Conservation (phyloP, 2,888 invertebrate species). For the Drosophila histrio region DNA sequence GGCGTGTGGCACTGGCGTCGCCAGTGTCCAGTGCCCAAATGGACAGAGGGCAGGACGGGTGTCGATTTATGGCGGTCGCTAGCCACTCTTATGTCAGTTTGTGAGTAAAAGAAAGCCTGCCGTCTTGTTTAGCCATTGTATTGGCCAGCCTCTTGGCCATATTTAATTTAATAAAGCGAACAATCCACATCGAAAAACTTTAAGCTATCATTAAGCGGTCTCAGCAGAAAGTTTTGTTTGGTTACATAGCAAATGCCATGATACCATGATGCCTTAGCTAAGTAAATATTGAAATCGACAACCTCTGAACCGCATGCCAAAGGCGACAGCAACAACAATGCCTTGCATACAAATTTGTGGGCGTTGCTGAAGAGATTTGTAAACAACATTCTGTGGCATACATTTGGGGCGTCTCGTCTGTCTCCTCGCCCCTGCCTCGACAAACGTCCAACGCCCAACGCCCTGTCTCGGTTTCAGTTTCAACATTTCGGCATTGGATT, state of each 20-base stretch:
- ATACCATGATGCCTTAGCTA: conserved; percentile 39
- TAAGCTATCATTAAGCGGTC: conserved; percentile 65
- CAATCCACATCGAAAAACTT: conserved; percentile 51
- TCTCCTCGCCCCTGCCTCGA: not conserved
- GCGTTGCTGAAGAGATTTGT: conserved; percentile 76
- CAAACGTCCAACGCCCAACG: not conserved
- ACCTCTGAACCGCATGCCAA: conserved; percentile 68
- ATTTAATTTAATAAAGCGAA: conserved; percentile 72
- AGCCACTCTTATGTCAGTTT: conserved; percentile 48
- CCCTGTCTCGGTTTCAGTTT: conserved; percentile 32
- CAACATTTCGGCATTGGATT: conserved; percentile 43
- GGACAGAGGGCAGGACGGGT: not conserved
- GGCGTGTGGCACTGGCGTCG: conserved; percentile 47
- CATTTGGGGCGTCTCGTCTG: conserved; percentile 57
- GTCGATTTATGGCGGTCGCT: conserved; percentile 58
- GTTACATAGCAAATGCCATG: conserved; percentile 7
- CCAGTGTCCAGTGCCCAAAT: conserved; percentile 6
- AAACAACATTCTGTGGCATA: conserved; percentile 77
- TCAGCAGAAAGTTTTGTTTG: conserved; percentile 59
- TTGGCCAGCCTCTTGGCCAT: conserved; percentile 11
- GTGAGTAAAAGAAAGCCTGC: conserved; percentile 12
- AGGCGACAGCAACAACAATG: conserved; percentile 60
- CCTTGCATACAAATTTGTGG: conserved; percentile 75
- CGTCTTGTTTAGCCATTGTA: conserved; percentile 10
- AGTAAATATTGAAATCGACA: conserved; percentile 76